Conservation (phyloP, 2,113 vertebrate species). For the Pseudopodoces humilis region DNA sequence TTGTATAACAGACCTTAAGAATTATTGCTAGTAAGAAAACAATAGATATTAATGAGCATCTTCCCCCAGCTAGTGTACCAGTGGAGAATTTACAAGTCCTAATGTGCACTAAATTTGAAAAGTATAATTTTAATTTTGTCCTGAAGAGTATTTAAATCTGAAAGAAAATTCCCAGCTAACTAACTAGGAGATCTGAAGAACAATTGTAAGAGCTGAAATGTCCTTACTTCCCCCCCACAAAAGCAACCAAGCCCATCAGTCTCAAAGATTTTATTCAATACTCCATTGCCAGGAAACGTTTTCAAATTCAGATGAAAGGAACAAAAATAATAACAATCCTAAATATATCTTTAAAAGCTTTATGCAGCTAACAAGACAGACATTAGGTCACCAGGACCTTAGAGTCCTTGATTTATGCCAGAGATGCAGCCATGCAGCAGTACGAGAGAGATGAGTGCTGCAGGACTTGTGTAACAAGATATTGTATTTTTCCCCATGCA, state of each 20-base stretch:
- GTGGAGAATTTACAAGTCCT: background rate
- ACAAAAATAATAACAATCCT: background rate
- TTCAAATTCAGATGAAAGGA: background rate
- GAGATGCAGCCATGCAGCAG: background rate
- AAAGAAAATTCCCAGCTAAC: background rate
- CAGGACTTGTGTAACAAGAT: background rate
- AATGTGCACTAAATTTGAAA: conserved; percentile 20
- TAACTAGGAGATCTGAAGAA: background rate
- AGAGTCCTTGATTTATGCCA: background rate
- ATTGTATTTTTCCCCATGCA: background rate
- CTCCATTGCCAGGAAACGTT: background rate
- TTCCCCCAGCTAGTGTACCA: background rate
- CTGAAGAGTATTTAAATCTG: conserved; percentile 19
- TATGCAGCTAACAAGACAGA: background rate
- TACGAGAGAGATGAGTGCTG: background rate
- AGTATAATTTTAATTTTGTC: conserved; percentile 12
- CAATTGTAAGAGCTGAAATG: background rate
- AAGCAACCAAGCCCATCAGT: background rate
- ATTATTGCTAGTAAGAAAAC: background rate
- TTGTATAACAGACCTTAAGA: background rate
- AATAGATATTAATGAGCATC: conserved; percentile 18
- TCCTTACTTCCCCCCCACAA: background rate
- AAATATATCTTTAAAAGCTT: background rate
- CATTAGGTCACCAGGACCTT: background rate
- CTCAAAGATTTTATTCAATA: background rate